phyloP scores from a whole-genome alignment of 2,113 vertebrate species.

The Martes martes region DNA sequence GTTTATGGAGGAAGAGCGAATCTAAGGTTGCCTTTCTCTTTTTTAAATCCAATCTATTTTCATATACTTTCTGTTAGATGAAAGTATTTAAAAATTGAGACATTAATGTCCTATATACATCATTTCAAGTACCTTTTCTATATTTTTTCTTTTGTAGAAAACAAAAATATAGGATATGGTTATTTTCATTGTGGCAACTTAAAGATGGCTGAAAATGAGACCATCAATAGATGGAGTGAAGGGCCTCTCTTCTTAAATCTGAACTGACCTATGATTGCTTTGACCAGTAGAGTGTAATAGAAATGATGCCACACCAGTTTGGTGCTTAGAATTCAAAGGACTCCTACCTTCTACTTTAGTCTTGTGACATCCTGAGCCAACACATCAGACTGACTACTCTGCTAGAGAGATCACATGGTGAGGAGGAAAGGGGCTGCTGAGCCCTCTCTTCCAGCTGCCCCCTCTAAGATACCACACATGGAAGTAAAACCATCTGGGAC shows the following conservation, averaged over 20 bases:
- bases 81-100: neutral
- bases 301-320: neutral
- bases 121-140: neutral
- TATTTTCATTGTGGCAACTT: neutral
- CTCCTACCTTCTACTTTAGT: neutral
- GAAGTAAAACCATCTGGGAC: neutral
- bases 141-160: neutral
- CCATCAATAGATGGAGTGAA: neutral
- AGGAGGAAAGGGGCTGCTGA: rapidly evolving
- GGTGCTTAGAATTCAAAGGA: neutral
- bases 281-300: neutral
- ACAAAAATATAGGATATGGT: neutral
- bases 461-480: neutral
- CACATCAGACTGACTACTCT: neutral
- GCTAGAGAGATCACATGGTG: neutral
- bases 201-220: neutral
- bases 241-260: neutral
- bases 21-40: neutral
- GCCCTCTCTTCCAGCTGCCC: no score
- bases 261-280: neutral
- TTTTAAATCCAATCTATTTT: neutral
- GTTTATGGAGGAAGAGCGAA: neutral
- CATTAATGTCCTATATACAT: neutral
- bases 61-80: neutral
- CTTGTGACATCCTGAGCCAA: neutral